A percentile compares a stretch with the other conserved stretches of the same genome.
Evolutionary conservation across 2,888 invertebrate genomes (phyloP).

Genomic region (Lottia gigantea): DNA sequence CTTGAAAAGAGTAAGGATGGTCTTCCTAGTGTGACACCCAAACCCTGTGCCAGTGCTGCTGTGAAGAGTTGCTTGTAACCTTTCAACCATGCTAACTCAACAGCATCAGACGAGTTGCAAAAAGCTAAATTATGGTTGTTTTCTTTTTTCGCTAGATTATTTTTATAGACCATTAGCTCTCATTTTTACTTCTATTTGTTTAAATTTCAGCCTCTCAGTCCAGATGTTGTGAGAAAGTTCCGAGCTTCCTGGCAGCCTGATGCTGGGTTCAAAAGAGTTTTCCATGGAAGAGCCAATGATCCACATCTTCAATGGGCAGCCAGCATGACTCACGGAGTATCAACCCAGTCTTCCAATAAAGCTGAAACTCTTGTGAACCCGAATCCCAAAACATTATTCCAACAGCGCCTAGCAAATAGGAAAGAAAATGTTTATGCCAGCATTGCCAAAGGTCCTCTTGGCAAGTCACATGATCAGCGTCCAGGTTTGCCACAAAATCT

Average conservation of each 20-base stretch:
- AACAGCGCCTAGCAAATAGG: conserved; percentile 54
- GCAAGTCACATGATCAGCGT: conserved; percentile 57
- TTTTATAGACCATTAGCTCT: no score
- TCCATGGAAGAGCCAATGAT: conserved; percentile 65
- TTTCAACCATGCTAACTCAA: no score
- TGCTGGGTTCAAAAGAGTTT: conserved; percentile 60
- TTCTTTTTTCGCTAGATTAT: no score
- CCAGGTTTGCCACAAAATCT: conserved; percentile 53
- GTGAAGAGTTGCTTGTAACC: no score
- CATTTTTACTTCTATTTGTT: conserved; percentile 9
- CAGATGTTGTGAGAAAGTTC: conserved; percentile 61
- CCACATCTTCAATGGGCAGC: conserved; percentile 63
- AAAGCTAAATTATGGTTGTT: no score
- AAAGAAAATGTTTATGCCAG: conserved; percentile 59
- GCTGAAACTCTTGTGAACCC: conserved; percentile 62
- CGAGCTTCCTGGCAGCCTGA: conserved; percentile 61
- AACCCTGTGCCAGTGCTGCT: no score
- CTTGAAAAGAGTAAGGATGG: no score
- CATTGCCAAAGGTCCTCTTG: conserved; percentile 58
- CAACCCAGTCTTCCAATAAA: conserved; percentile 50
- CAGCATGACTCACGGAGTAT: conserved; percentile 64
- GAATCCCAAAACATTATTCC: conserved; percentile 57
- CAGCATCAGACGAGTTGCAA: no score
- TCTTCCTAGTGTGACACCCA: no score
- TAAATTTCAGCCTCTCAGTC: conserved; percentile 58